These are phyloP conservation scores for Halcyon badia DNA, from an alignment of 2,797 vertebrate genomes.

Conservation along the genomic window DNA sequence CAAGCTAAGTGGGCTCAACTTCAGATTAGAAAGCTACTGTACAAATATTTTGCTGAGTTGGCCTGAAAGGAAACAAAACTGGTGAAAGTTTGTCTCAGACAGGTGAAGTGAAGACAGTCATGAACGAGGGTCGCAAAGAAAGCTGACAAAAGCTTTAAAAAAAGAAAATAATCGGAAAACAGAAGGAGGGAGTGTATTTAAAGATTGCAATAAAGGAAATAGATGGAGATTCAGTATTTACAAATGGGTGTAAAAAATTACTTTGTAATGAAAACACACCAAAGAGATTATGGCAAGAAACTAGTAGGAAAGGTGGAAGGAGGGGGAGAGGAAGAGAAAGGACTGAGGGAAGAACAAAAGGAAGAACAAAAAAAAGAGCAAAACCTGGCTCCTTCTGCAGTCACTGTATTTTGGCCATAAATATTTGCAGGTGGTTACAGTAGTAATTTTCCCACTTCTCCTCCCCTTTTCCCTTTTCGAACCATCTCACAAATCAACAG, in stretches of 20 bases:
- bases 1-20: not conserved
- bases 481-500: conserved; percentile 19
- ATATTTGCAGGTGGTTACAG: conserved; percentile 59
- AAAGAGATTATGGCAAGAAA: not conserved
- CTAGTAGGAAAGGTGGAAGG: not conserved
- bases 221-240: not conserved
- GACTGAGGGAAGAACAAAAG: conserved; percentile 31
- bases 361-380: conserved; percentile 45
- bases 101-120: not conserved
- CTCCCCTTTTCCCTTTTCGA: not conserved
- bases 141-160: not conserved
- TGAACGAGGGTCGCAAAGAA: not conserved
- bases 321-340: not conserved
- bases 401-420: conserved; percentile 36
- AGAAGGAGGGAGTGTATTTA: not conserved
- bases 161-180: not conserved
- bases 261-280: not conserved
- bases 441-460: conserved; percentile 29
- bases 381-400: not conserved
- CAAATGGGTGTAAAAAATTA: conserved; percentile 16
- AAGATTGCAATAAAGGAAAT: not conserved
- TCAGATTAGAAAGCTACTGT: not conserved
- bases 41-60: not conserved
- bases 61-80: not conserved
- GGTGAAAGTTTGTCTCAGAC: not conserved